Evolutionary conservation across 2,113 vertebrate species (phyloP), one percentile per base, ranked within the genome.

Genomic region (Atlantisia rogersi): DNA sequence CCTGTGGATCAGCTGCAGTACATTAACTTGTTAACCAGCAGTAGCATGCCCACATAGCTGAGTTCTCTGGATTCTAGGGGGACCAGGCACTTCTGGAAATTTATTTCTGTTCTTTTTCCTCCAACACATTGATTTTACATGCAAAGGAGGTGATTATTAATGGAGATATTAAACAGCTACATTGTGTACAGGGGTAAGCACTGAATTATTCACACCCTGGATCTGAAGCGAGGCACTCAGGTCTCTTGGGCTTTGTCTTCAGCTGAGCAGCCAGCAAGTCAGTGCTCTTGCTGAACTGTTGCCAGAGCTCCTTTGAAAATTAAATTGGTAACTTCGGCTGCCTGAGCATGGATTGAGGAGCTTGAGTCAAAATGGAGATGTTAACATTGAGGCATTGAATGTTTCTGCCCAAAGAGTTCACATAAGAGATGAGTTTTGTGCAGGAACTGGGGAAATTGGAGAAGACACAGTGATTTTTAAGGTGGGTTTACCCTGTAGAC

Each of bases 231-330:
- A 75, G 42, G 46, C 26, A 50, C 39, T 64, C 1, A 1, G 1
- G 12, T 91, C 50, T 95, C 56, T 59, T 52, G 59, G n/a, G 31
- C 3, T 79, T 58, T 91, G 53, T 68, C 53, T 92, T 91, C 40
- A 42, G 42, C 58, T 56, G 59, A 88, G 64, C 24, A 92, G 39
- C 50, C 63, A 84, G 63, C 62, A 58, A 89, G 52, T 29, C 84
- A 68, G 0, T 79, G 17, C 24, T 79, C 37, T 42, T 89, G 58
- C 39, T 77, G 88, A 93, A 37, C 59, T 65, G 32, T 73, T 90
- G 39, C 32, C 79, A 87, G 70, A 95, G 50, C 65, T 85, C 31
- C 62, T 82, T 42, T 82, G 67, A 82, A 91, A 87, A 50, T 64
- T 32, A 40, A 82, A 35, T 18, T 73, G 37, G 5, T 94, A 62